A percentile compares a stretch with the other conserved stretches of the same genome.
Evolutionary conservation across 2,888 invertebrate genomes (phyloP).

Genomic region (Caenorhabditis sp.): DNA sequence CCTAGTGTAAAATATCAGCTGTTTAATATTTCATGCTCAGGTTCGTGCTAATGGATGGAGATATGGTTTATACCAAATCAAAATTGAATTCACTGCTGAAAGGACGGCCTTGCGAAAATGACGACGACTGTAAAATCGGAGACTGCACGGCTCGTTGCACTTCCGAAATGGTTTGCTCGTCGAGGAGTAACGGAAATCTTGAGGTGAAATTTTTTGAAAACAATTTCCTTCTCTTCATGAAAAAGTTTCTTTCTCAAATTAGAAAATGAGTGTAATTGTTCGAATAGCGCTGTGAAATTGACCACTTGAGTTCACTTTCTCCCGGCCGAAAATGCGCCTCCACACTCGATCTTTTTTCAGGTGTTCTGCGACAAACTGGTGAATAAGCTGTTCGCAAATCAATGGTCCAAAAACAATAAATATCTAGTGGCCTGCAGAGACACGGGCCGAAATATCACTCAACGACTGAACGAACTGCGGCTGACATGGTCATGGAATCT

Average conservation of each 20-base stretch:
- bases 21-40: conserved; percentile 44
- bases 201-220: too few relatives aligned
- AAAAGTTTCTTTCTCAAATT: too few relatives aligned
- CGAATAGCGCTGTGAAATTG: background rate
- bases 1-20: background rate
- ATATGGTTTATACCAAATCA: conserved; percentile 78
- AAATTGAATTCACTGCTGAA: conserved; percentile 70
- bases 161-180: conserved; percentile 70
- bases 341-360: conserved; percentile 64
- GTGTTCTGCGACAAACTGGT: conserved; percentile 79
- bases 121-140: conserved; percentile 75
- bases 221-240: too few relatives aligned
- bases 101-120: conserved; percentile 68
- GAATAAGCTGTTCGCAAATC: conserved; percentile 75
- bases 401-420: conserved; percentile 78
- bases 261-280: background rate
- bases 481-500: conserved; percentile 78
- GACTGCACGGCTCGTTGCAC: conserved; percentile 70
- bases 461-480: conserved; percentile 75
- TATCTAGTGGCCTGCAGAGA: conserved; percentile 78
- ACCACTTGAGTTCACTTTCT: background rate
- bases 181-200: conserved; percentile 76
- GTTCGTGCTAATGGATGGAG: conserved; percentile 78
- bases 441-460: conserved; percentile 67
- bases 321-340: background rate